These are phyloP conservation scores for Periophthalmodon schlosseri DNA, from an alignment of 2,113 vertebrate species.

Conservation along the genomic window DNA sequence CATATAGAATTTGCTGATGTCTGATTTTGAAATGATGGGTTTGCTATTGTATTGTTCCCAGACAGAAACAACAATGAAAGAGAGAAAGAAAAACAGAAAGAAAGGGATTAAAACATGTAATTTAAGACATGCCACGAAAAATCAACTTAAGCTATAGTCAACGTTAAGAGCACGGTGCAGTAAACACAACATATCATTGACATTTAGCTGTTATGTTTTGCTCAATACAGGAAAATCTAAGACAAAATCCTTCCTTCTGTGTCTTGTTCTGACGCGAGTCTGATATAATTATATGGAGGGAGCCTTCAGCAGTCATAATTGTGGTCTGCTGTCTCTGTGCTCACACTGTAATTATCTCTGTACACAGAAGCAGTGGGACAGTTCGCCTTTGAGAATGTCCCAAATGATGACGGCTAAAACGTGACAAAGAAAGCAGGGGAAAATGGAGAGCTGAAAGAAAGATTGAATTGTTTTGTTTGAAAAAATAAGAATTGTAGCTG, in stretches of 20 bases:
- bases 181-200: background rate
- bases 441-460: background rate
- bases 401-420: background rate
- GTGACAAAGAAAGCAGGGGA: background rate
- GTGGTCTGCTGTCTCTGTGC: background rate
- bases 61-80: background rate
- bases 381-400: background rate
- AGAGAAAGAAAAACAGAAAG: background rate
- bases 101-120: too few relatives aligned
- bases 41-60: too few relatives aligned
- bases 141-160: background rate
- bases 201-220: background rate
- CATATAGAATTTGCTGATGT: background rate
- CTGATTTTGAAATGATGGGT: background rate
- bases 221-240: background rate
- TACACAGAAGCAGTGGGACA: background rate
- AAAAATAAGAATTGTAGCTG: background rate
- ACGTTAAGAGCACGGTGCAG: background rate
- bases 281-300: background rate
- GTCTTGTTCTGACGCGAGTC: background rate
- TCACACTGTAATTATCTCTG: constrained; percentile 2
- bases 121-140: background rate
- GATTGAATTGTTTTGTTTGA: background rate
- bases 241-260: background rate
- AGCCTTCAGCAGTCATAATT: background rate